Conservation (phyloP, 2,888 invertebrate species). For the Lochmaea capreae region DNA sequence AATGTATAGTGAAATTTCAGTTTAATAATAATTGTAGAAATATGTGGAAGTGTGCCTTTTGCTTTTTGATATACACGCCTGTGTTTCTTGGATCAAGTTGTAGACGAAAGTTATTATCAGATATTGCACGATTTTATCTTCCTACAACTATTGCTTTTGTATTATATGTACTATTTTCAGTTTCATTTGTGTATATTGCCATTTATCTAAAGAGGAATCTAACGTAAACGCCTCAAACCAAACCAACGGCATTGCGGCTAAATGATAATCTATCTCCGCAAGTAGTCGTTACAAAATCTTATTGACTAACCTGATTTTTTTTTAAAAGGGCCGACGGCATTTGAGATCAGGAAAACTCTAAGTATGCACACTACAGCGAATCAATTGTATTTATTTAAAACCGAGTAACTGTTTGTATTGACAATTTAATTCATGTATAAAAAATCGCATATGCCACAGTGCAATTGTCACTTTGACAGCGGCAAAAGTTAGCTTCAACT, state of each 20-base stretch:
- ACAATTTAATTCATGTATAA: no score
- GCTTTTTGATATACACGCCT: background rate
- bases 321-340: conserved; percentile 52
- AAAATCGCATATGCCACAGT: no score
- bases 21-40: no score
- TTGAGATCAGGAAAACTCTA: conserved; percentile 46
- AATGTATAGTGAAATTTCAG: no score
- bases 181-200: conserved; percentile 53
- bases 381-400: conserved; percentile 1
- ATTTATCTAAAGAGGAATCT: conserved; percentile 45
- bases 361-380: background rate
- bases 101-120: conserved; percentile 41
- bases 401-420: background rate
- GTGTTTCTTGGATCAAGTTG: conserved; percentile 2
- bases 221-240: conserved; percentile 44
- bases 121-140: conserved; percentile 39
- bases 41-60: no score
- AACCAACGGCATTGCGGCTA: conserved; percentile 57
- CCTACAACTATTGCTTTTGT: conserved; percentile 36
- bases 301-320: conserved; percentile 59
- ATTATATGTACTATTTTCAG: conserved; percentile 49
- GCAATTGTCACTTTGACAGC: no score
- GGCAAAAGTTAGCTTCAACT: no score
- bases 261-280: conserved; percentile 58
- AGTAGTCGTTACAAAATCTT: conserved; percentile 59